Evolutionary conservation across 2,888 invertebrate species (phyloP).

Genomic region (Drosophila mimica): DNA sequence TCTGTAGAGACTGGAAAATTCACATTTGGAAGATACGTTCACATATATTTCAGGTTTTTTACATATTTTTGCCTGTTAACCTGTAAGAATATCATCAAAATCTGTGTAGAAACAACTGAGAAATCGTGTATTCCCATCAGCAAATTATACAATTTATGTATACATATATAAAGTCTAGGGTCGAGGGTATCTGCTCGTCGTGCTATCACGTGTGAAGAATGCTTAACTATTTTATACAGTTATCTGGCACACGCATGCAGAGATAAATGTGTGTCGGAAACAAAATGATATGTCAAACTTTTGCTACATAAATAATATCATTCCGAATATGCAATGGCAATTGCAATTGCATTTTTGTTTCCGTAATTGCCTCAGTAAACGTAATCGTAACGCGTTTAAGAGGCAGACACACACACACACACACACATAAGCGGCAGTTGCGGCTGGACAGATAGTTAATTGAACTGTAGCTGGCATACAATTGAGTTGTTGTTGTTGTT

Average conservation of each 20-base stretch:
- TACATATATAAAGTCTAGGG: background rate
- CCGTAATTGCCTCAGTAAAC: conserved; percentile 74
- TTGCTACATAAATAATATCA: conserved; percentile 5
- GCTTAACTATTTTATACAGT: background rate
- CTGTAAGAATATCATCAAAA: background rate
- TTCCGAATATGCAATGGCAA: conserved; percentile 22
- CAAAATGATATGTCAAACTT: conserved; percentile 10
- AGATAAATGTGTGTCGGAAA: background rate
- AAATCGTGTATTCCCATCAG: background rate
- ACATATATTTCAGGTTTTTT: background rate
- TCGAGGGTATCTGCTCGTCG: background rate
- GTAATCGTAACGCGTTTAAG: conserved; percentile 63
- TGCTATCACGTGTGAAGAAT: background rate
- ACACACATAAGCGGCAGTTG: conserved; percentile 4
- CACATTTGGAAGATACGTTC: background rate
- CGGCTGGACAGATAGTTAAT: conserved; percentile 67
- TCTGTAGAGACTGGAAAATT: background rate
- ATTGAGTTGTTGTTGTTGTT: conserved; percentile 43
- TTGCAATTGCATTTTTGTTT: conserved; percentile 48
- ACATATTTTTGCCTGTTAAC: too few relatives aligned
- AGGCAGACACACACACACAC: conserved; percentile 26
- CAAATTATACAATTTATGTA: background rate
- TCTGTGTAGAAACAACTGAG: background rate
- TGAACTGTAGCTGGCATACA: conserved; percentile 74
- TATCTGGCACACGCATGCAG: background rate